Percentiles rank a stretch among this genome's conserved stretches.
Conservation (phyloP, 1,140 invertebrate species). For the Drosophila santomea region DNA sequence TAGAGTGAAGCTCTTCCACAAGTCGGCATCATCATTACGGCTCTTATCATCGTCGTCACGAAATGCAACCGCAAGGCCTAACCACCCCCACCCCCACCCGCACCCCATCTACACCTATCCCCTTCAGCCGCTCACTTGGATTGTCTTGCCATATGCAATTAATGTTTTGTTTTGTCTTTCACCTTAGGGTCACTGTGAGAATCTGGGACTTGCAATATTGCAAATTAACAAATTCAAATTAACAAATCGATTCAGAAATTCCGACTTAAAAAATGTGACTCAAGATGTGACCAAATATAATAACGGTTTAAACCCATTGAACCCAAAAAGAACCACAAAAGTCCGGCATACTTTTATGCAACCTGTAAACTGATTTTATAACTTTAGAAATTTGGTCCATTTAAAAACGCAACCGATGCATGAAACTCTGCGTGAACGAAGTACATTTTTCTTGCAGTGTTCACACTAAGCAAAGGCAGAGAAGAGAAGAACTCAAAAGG, state of each 20-base stretch:
- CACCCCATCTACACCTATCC: background rate
- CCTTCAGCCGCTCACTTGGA: constrained; percentile 12
- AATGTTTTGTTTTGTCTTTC: constrained; percentile 63
- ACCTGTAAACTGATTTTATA: too few species aligned
- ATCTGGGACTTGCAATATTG: too few species aligned
- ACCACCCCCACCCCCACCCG: background rate
- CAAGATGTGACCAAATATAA: too few species aligned
- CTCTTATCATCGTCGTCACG: constrained; percentile 55
- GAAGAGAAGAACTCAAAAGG: constrained; percentile 16
- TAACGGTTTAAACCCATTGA: too few species aligned
- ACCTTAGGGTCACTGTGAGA: constrained; percentile 26
- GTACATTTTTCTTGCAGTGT: background rate
- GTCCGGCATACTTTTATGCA: too few species aligned
- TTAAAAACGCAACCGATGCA: background rate
- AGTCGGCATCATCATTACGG: constrained; percentile 40
- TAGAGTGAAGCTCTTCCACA: constrained; percentile 24
- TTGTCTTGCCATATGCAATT: constrained; percentile 58
- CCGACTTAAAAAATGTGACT: too few species aligned
- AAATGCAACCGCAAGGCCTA: constrained; percentile 60
- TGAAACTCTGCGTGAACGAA: background rate
- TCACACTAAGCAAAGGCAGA: background rate
- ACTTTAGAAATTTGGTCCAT: background rate
- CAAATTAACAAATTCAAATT: too few species aligned
- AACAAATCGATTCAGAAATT: too few species aligned
- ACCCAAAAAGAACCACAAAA: too few species aligned